Conservation (phyloP, 2,797 vertebrate species). For the Gila robusta region DNA sequence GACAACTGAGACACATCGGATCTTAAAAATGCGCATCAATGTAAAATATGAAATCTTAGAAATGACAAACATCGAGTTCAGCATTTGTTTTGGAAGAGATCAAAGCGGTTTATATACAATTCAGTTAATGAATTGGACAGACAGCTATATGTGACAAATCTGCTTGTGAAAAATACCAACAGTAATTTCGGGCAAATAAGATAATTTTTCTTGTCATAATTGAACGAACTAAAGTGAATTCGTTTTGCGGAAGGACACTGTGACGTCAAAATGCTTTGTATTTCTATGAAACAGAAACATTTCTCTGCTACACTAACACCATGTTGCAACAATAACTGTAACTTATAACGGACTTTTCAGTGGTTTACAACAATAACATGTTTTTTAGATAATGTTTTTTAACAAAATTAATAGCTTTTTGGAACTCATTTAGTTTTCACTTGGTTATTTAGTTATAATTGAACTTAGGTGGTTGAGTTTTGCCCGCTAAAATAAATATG, state of each 20-base stretch:
- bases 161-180: neutral
- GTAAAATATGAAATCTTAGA: neutral
- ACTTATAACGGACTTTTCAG: neutral
- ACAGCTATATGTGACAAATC: neutral
- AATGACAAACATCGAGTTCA: neutral
- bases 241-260: neutral
- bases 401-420: neutral
- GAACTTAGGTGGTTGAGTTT: neutral
- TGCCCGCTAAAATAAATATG: neutral
- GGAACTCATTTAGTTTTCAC: neutral
- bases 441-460: neutral
- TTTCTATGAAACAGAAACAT: neutral
- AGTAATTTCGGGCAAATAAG: neutral
- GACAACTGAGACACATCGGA: neutral
- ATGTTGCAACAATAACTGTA: neutral
- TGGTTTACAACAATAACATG: neutral
- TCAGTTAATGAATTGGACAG: neutral
- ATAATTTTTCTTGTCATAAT: neutral
- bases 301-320: neutral
- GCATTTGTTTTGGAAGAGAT: neutral
- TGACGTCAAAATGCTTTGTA: slow-evolving; percentile 2
- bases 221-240: slow-evolving; percentile 4
- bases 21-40: neutral
- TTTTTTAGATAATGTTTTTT: neutral
- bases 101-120: neutral